Evolutionary conservation across 2,797 vertebrate genomes (phyloP).

Genomic region (Siniperca undulata): DNA sequence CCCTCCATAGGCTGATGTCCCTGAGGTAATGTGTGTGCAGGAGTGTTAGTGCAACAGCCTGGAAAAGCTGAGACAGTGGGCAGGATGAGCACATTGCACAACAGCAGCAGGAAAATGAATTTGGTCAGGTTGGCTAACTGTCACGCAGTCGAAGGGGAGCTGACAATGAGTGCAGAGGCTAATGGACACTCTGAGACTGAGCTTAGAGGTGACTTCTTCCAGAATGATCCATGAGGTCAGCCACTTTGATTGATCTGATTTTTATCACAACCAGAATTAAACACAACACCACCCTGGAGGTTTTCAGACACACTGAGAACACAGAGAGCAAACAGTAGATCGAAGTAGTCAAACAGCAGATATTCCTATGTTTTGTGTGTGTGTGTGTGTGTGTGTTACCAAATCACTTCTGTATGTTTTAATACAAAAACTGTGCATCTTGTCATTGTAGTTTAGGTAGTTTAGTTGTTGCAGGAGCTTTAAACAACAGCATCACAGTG

Average conservation of each 20-base stretch:
- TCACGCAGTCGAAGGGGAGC: conserved; percentile 65
- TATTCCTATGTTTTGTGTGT: not conserved
- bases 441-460: not conserved
- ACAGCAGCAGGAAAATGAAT: conserved; percentile 69
- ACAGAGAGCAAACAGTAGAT: conserved; percentile 14
- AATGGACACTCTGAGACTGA: conserved; percentile 69
- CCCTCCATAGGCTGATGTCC: conserved; percentile 62
- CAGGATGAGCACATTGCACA: conserved; percentile 60
- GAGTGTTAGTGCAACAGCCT: conserved; percentile 71
- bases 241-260: conserved; percentile 72
- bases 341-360: conserved; percentile 13
- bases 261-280: conserved; percentile 58
- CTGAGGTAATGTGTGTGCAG: conserved; percentile 68
- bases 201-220: conserved; percentile 75
- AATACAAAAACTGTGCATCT: not conserved
- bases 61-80: conserved; percentile 74
- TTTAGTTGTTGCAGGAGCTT: conserved; percentile 22
- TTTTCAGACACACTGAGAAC: conserved; percentile 32
- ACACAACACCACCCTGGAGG: conserved; percentile 17
- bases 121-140: conserved; percentile 69
- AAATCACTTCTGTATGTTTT: conserved; percentile 22
- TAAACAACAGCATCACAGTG: conserved; percentile 38
- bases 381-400: not conserved
- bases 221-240: conserved; percentile 71
- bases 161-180: conserved; percentile 67